Base-by-base conservation (phyloP, 2,113 vertebrate species). In the Bos indicus region DNA sequence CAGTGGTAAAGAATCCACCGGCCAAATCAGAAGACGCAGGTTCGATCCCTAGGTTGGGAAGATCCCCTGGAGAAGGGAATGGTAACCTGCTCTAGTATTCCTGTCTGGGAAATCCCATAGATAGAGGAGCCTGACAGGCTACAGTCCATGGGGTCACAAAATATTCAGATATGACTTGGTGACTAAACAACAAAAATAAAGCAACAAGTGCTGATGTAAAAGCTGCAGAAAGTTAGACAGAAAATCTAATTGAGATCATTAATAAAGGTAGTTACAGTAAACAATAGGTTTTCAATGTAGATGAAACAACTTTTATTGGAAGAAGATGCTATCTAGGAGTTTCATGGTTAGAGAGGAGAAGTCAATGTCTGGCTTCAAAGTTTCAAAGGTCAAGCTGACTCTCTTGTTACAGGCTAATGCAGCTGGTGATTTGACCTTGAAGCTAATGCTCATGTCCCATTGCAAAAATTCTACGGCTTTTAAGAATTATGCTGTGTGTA, bases 21-120 rank as follows among this genome's bases (percentile, higher is more conserved):
- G 71, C 23, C 36, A 26, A 74, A 40, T 14, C 23, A 43, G 23
- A 25, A 43, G 12, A 77, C 0, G 0, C 2, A 25, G 71, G 40
- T 43, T 77, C 1, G 0, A 77, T 77, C 40, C 40, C 40, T 77
- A 40, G 6, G 6, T 43, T 3, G 0, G 71, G 23, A 77, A 77
- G 71, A 77, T 43, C 12, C 71, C 23, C 23, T 14, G 21, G 21
- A 77, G 40, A 77, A 77, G 71, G 23, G 26, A 43, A 77, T 43
- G 40, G 40, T 40, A 77, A 77, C 3, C 21, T 25, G 13, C 12
- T 26, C 40, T 4, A 77, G 40, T 26, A 43, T 43, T 77, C 71
- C 40, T 77, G 23, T 40, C 40, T 43, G 71, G 36, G 40, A 77
- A 43, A 43, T 26, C 40, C 40, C 71, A 43, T 0, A 30, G 23